Evolutionary conservation across 2,113 vertebrate species (phyloP).

Genomic region (Semnornis frantzii): DNA sequence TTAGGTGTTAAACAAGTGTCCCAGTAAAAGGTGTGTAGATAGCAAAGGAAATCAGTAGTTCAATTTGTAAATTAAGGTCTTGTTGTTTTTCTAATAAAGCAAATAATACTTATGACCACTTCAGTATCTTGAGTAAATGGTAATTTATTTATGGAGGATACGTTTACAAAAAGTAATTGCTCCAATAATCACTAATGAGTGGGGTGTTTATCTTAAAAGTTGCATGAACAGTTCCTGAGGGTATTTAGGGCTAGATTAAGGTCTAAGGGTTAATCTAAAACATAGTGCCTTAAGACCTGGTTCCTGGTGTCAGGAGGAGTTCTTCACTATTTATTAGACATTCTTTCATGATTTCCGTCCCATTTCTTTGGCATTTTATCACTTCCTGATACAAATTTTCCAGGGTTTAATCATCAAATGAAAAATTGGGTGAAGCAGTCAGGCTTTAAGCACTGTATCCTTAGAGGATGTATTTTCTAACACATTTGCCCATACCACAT

Average conservation of each 20-base stretch:
- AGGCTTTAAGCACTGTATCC: background rate
- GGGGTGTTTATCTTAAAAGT: conserved; percentile 69
- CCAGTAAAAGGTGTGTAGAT: background rate
- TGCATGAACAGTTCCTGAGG: conserved; percentile 60
- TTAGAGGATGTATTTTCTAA: background rate
- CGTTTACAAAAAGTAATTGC: conserved; percentile 69
- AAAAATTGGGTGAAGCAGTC: background rate
- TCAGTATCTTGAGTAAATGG: conserved; percentile 18
- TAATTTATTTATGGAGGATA: conserved; percentile 69
- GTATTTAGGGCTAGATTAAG: conserved; percentile 37
- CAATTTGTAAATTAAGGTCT: conserved; percentile 7
- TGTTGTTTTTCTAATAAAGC: conserved; percentile 39
- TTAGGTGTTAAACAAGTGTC: conserved; percentile 27
- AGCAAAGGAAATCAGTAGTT: conserved; percentile 8
- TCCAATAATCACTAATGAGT: conserved; percentile 61
- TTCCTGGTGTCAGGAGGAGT: conserved; percentile 14
- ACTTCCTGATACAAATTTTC: conserved; percentile 17
- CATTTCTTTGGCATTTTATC: background rate
- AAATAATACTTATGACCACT: conserved; percentile 17
- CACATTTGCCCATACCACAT: background rate
- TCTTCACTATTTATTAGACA: conserved; percentile 33
- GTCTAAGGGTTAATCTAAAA: conserved; percentile 74
- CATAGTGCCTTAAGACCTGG: conserved; percentile 38
- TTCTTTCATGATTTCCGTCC: conserved; percentile 1
- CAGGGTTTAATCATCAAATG: conserved; percentile 9